Base-by-base conservation (phyloP, 2,797 vertebrate genomes). In the Eulemur rubriventer region DNA sequence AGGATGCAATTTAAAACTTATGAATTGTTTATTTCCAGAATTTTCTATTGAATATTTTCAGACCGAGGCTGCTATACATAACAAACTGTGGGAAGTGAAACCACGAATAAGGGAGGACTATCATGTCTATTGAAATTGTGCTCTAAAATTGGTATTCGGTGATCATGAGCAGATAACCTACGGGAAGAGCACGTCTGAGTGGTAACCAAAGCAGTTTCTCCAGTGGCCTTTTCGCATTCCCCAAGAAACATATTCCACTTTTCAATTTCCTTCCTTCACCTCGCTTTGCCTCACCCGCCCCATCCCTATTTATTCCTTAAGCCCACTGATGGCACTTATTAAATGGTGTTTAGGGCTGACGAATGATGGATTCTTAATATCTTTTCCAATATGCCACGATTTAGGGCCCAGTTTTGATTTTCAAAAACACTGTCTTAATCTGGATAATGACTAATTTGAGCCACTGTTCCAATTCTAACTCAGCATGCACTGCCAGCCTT, bases 401-500 rank as follows among this genome's bases (percentile, higher is more conserved):
- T 75, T 67, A 83, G 83, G 55, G 72, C 30, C 50, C 38, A 59
- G 28, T 59, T 59, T 59, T 59, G 55, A 38, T 92, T 93, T 70
- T 93, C 70, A 81, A n/a, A 85, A 95, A 83, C 78, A 75, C 22
- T 33, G 0, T 67, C 43, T 41, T 91, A 79, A 79, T 89, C 65
- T 79, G 70, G 20, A 38, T 67, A 72, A 76, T 83, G 17, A 84
- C 80, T 76, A 13, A 61, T 82, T 48, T 69, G 43, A 70, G 43
- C 75, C 35, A 63, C 35, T 48, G 38, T 91, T 57, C 30, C 65
- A 38, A 61, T 18, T 75, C 70, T 69, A 91, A 38, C 38, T 87
- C 72, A 89, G 86, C 80, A 48, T 57, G 69, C 80, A 97, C 91
- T 97, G 95, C 97, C 94, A 63, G 41, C 78, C 70, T 83, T 82